Base-by-base conservation (phyloP, 2,113 vertebrate genomes). In the Origma solitaria region DNA sequence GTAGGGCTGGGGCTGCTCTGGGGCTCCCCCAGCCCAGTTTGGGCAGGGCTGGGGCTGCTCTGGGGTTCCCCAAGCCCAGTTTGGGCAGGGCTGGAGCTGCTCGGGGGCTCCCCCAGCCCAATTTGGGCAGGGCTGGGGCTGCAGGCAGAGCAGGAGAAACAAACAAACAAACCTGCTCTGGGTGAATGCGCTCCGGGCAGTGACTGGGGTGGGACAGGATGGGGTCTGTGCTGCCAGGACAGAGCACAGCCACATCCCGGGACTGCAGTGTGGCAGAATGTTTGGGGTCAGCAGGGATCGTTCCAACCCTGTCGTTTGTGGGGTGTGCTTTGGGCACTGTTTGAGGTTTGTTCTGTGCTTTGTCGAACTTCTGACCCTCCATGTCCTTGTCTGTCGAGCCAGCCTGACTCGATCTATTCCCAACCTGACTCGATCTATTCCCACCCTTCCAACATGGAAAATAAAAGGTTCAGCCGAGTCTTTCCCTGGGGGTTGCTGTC, bases 151-250 rank as follows among this genome's bases (percentile, higher is more conserved):
- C 30, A 58, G 92, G 35, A 77, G 68, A 19, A 78, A 76, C 82
- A 97, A 95, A 95, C 78, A 75, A 95, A 47, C 82, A n/a, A n/a
- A n/a, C 93, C 86, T 96, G 91, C 28, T 94, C 85, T 85, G 73
- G 94, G 82, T 88, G 87, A 86, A 82, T 88, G 86, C 77, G 86
- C 95, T 95, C 95, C 95, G 8, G 86, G 96, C 82, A 49, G 88
- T 79, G 69, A 80, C 85, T 77, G 96, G 87, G 87, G 64, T 88
- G 92, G 97, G 94, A 78, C 96, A 90, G 95, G 93, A 71, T 92
- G 96, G 93, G 91, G n/a, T 79, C 94, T 44, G 51, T 49, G 86
- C 90, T 73, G 91, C 97, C 44, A 45, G 15, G 20, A 4, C 44
- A 45, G 18, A 20, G 18, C 44, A 15, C 44, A 45, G 44, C 44